phyloP scores from a whole-genome alignment of 2,113 vertebrate genomes.

The Carlito syrichta region DNA sequence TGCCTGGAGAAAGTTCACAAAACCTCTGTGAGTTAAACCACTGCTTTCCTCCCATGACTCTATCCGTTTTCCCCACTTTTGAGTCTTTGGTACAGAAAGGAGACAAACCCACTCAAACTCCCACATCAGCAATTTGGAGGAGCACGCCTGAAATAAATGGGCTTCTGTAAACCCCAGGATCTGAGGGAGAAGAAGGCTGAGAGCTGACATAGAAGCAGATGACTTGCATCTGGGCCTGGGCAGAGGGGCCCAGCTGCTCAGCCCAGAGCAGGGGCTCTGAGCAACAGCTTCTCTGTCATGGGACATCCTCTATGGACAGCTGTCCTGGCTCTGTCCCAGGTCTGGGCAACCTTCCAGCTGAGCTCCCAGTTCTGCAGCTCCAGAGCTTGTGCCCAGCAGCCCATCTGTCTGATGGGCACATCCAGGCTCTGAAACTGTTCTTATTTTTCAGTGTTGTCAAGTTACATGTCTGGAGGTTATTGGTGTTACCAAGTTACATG shows the following conservation, averaged over 20 bases:
- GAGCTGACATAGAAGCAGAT: not conserved
- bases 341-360: slow-evolving; percentile 21
- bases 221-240: not conserved
- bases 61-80: not conserved
- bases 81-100: not conserved
- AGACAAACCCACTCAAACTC: not conserved
- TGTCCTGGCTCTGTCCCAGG: slow-evolving; percentile 38
- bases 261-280: not conserved
- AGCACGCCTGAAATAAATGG: not conserved
- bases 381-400: not conserved
- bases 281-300: not conserved
- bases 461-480: not conserved
- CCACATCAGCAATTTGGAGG: not conserved
- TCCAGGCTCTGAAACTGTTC: not conserved
- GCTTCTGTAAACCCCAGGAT: not conserved
- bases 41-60: not conserved
- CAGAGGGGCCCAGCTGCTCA: not conserved
- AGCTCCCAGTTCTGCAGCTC: not conserved
- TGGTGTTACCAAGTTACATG: not conserved
- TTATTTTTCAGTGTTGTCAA: not conserved
- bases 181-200: not conserved
- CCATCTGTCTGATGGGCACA: slow-evolving; percentile 9
- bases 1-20: not conserved
- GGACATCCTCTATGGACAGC: slow-evolving; percentile 20
- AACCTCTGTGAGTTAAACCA: not conserved